Base-by-base conservation (phyloP, 2,113 vertebrate genomes). In the Phocoena phocoena region DNA sequence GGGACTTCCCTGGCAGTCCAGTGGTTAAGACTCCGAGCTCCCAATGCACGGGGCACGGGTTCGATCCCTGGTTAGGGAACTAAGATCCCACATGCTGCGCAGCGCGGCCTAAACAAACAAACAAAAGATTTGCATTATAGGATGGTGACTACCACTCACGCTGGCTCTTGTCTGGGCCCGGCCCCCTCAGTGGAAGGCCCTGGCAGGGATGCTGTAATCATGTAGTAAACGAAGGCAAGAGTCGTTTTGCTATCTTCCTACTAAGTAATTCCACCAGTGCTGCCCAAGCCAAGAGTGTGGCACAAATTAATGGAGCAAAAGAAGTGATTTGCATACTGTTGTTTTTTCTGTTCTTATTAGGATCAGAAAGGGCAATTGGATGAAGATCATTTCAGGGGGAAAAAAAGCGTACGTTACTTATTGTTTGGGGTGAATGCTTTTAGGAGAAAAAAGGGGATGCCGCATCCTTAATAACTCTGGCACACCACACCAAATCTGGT, bases 401-500 rank as follows among this genome's bases (percentile, higher is more conserved):
- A 10, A 97, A 96, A 97, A 98, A 98, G 95, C 98, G 96, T 98
- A 98, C 98, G 98, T 98, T 98, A 91, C 98, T 98, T 98, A 98
- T 98, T 98, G 98, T 98, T 98, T 98, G 38, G 98, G 97, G 98
- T 95, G 95, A 97, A 92, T 97, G 97, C 98, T 98, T 98, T 98
- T 98, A 98, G 98, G 98, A 98, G 98, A 98, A 97, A 98, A 98
- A 97, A 98, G 95, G 95, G 97, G 97, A 86, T 97, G 98, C 98
- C 88, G 26, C 84, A 82, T 98, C 98, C 92, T 99, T 98, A 98
- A 98, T 98, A 98, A 98, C 98, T 90, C 97, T 98, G 98, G 98
- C 98, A 97, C 92, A 90, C 98, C 98, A 91, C 58, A 94, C 97
- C 97, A 87, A 18, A 98, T 98, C 98, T 97, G 94, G 98, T 97